Conservation (phyloP, 2,888 invertebrate genomes). For the Bhutanitis thaidina region DNA sequence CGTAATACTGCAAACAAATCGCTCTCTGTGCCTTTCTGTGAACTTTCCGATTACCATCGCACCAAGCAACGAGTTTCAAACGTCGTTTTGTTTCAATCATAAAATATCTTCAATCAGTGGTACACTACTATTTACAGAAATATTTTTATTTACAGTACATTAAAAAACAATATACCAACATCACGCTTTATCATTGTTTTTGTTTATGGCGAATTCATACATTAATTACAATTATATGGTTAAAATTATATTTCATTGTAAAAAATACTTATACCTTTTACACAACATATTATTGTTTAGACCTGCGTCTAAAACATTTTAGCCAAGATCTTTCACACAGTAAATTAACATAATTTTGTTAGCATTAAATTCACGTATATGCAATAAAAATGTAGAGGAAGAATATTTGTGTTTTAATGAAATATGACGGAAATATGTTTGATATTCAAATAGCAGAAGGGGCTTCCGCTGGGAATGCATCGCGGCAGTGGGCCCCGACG, state of each 20-base stretch:
- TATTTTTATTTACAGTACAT: too few species aligned
- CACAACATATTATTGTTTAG: too few species aligned
- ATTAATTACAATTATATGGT: too few species aligned
- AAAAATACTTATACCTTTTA: too few species aligned
- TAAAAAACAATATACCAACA: too few species aligned
- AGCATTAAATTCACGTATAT: slow-evolving; percentile 56
- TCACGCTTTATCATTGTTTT: too few species aligned
- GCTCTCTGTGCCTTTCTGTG: slow-evolving; percentile 69
- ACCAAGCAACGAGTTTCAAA: slow-evolving; percentile 33
- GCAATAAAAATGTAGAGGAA: slow-evolving; percentile 58
- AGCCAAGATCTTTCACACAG: slow-evolving; percentile 1
- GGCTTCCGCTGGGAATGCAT: slow-evolving; percentile 69
- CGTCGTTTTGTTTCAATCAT: slow-evolving; percentile 47
- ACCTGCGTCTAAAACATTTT: too few species aligned
- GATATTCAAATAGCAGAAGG: slow-evolving; percentile 73
- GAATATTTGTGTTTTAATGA: slow-evolving; percentile 75
- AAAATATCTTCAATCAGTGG: neutral
- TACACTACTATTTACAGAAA: neutral
- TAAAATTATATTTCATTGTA: too few species aligned
- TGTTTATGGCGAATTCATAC: too few species aligned
- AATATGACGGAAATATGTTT: slow-evolving; percentile 72
- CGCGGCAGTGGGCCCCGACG: slow-evolving; percentile 33
- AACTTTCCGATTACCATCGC: slow-evolving; percentile 60
- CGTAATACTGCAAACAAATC: slow-evolving; percentile 57
- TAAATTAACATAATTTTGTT: slow-evolving; percentile 55